Evolutionary conservation across 2,797 vertebrate species (phyloP).

Genomic region (Potorous gilbertii): DNA sequence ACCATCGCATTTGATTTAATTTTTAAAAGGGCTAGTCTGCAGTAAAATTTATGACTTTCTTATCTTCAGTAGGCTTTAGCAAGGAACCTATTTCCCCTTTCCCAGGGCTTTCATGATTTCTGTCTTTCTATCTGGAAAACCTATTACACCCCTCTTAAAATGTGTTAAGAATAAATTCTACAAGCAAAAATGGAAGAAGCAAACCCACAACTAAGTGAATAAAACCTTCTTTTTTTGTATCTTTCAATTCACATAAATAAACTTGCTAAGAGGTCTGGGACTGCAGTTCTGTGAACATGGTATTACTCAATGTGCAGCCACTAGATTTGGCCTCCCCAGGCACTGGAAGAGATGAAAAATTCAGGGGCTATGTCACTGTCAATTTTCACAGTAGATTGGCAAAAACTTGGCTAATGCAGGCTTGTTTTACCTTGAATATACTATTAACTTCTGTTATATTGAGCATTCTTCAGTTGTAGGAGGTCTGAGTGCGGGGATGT

Average conservation of each 20-base stretch:
- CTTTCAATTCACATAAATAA: constrained; percentile 32
- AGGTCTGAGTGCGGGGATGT: not conserved
- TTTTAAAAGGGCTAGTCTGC: not conserved
- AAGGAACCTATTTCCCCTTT: constrained; percentile 11
- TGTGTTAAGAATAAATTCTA: constrained; percentile 54
- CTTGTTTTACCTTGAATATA: not conserved
- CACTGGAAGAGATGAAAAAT: not conserved
- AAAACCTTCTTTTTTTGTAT: constrained; percentile 39
- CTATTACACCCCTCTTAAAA: constrained; percentile 43
- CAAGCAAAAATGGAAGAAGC: constrained; percentile 41
- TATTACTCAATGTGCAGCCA: not conserved
- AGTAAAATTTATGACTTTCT: constrained; percentile 5
- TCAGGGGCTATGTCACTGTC: not conserved
- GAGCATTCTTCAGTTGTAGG: not conserved
- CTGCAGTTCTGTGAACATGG: not conserved
- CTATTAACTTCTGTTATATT: not conserved
- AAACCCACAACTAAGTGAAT: constrained; percentile 24
- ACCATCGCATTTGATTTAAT: constrained; percentile 29
- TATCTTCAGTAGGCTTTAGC: constrained; percentile 2
- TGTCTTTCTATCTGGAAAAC: constrained; percentile 27
- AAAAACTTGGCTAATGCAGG: not conserved
- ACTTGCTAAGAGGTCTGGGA: constrained; percentile 24
- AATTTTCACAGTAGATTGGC: not conserved
- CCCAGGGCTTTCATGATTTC: constrained; percentile 9
- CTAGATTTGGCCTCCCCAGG: not conserved